Base-by-base conservation (phyloP, 2,113 vertebrate genomes). In the Helogale parvula region DNA sequence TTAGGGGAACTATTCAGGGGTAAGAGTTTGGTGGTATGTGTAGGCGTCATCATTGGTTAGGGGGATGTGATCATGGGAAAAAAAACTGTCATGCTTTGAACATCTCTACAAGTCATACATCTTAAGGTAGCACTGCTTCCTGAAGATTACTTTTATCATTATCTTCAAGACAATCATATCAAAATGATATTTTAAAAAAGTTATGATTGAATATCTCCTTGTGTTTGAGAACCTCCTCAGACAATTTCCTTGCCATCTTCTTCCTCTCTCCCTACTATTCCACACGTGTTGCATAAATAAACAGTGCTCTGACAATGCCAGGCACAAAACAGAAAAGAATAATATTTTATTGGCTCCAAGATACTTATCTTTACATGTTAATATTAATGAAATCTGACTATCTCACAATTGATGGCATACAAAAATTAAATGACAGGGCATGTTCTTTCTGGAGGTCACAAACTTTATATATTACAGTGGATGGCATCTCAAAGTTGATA, bases 391-490 rank as follows among this genome's bases (percentile, higher is more conserved):
- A 93, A 90, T 80, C 66, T 94, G 50, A 72, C 45, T 77, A 57
- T 74, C 2, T 65, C 38, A 65, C 27, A 83, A 93, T 60, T 77
- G 25, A 79, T 68, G 23, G 3, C 52, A 4, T 83, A 14, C 0
- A 45, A 71, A 88, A 93, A 88, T 84, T 96, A 91, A 60, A 81
- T 93, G 33, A 23, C 21, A 85, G 33, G 4, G 21, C 9, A 76
- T 93, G 85, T 91, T 94, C 33, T 94, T 88, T 83, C n/a, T 88
- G 25, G 68, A 50, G 19, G 54, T 15, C 21, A 84, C 95, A 82
- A 82, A 31, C 25, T 65, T 72, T 65, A 17, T 65, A 41, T 76
- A 47, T 69, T 76, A 76, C 3, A 47, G 14, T 41, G 7, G n/a
- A 35, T 92, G 45, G 21, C n/a, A 57, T 93, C 15, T n/a, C 72